Conservation (phyloP, 2,113 vertebrate species). For the Sminthopsis crassicaudata region DNA sequence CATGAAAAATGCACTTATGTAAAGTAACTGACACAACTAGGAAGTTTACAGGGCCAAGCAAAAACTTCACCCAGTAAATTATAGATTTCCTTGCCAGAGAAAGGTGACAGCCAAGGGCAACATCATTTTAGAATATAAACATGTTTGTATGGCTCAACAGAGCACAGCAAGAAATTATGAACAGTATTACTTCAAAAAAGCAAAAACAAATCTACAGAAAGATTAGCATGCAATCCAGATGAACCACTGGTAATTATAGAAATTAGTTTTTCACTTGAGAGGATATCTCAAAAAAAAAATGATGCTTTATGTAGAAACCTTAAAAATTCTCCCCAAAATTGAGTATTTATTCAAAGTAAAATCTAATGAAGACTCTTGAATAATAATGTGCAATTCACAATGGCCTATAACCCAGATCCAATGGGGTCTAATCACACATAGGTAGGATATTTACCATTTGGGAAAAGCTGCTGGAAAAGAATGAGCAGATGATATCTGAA, state of each 20-base stretch:
- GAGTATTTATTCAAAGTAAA: background rate
- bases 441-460: accelerated
- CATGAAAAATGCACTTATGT: background rate
- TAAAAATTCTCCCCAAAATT: background rate
- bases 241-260: background rate
- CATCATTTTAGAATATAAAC: background rate
- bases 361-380: background rate
- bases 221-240: background rate
- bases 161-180: background rate
- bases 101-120: background rate
- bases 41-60: background rate
- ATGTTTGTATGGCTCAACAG: background rate
- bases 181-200: background rate
- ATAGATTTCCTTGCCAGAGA: background rate
- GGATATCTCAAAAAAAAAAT: background rate
- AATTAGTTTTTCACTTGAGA: background rate
- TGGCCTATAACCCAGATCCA: background rate
- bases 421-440: background rate
- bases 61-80: background rate
- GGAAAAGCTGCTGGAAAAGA: background rate
- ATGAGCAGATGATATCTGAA: background rate
- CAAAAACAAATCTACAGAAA: background rate
- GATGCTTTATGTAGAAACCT: background rate
- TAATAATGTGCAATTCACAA: background rate
- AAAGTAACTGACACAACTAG: background rate